Conservation (phyloP, 2,113 vertebrate species). For the Xyliphius kryptos region DNA sequence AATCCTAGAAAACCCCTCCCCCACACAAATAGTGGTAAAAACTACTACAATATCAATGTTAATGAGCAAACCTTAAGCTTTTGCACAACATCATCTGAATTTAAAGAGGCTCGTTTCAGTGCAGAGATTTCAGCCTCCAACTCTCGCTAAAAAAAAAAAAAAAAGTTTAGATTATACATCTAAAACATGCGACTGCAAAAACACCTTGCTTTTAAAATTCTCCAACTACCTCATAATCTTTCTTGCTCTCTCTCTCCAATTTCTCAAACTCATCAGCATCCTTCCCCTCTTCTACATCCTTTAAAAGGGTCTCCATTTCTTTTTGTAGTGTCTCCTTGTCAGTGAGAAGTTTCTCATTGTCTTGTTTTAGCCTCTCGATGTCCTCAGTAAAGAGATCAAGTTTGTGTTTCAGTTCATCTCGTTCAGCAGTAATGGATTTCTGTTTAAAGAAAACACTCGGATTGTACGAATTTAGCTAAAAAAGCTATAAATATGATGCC, state of each 20-base stretch:
- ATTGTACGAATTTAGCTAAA: not conserved
- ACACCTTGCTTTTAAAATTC: not conserved
- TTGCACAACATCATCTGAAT: conserved; percentile 63
- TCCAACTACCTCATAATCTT: conserved; percentile 75
- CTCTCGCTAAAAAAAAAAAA: conserved; percentile 64
- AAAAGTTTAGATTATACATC: too few relatives aligned
- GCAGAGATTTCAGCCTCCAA: conserved; percentile 71
- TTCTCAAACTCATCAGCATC: conserved; percentile 77
- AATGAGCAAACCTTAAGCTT: conserved; percentile 71
- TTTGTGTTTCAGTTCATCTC: conserved; percentile 25
- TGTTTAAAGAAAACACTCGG: not conserved
- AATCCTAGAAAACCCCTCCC: too few relatives aligned
- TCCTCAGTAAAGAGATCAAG: conserved; percentile 55
- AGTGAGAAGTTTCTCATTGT: conserved; percentile 54
- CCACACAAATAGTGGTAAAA: too few relatives aligned
- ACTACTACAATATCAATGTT: too few relatives aligned
- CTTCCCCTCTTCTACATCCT: conserved; percentile 69
- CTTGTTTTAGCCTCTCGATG: conserved; percentile 56
- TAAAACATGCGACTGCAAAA: too few relatives aligned
- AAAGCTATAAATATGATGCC: not conserved
- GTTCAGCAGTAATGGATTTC: conserved; percentile 30
- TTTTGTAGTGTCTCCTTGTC: conserved; percentile 60
- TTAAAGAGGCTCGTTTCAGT: conserved; percentile 67
- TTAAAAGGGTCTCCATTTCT: conserved; percentile 63
- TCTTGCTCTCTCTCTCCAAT: conserved; percentile 71